Percentiles rank a stretch among this genome's conserved stretches.
Conservation (phyloP, 2,797 vertebrate species). For the Cyclura pinguis region DNA sequence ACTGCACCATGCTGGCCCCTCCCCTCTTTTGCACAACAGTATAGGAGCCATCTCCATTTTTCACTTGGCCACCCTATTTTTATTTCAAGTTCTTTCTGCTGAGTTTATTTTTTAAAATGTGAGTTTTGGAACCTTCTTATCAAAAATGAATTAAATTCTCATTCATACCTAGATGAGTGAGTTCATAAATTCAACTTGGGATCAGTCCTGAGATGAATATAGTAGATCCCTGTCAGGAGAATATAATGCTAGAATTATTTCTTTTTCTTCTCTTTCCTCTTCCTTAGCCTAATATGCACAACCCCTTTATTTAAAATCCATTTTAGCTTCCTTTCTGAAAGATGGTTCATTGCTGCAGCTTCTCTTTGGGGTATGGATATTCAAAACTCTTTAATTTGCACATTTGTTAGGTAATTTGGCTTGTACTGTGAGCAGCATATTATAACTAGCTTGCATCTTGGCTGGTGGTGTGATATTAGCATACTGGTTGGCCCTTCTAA, state of each 20-base stretch:
- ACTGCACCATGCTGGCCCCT: too few species aligned
- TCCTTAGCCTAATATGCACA: background rate
- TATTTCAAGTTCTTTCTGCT: background rate
- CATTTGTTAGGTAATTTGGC: constrained; percentile 38
- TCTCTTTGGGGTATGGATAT: constrained; percentile 14
- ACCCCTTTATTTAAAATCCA: background rate
- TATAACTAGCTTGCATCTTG: background rate
- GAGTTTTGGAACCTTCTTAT: background rate
- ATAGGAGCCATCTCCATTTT: too few species aligned
- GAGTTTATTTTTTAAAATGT: background rate
- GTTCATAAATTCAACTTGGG: background rate
- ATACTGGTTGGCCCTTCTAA: constrained; percentile 18
- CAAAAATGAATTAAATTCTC: background rate
- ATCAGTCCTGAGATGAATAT: background rate
- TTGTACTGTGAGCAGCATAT: background rate
- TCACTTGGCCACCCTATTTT: too few species aligned
- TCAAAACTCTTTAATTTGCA: background rate
- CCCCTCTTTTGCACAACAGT: too few species aligned
- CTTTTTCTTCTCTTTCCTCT: background rate
- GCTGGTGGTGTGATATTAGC: background rate
- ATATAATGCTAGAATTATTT: background rate
- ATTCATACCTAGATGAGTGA: background rate
- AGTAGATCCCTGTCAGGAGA: background rate
- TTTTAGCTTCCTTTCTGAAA: constrained; percentile 16
- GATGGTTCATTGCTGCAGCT: constrained; percentile 17